phyloP scores from a whole-genome alignment of 2,888 invertebrate species.

The Xestia xanthographa region DNA sequence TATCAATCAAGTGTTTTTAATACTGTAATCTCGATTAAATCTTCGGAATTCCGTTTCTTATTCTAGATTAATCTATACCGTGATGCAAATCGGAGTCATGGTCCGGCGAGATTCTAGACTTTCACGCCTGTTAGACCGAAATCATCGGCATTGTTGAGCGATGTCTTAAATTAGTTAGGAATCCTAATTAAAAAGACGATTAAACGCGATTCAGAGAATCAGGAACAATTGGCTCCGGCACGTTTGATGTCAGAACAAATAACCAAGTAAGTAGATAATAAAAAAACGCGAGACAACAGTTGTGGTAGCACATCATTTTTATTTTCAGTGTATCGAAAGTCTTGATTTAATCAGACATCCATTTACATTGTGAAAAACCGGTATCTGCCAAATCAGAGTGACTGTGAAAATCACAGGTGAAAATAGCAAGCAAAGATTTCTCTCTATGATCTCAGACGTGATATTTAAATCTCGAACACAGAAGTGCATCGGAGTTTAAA shows the following conservation, averaged over 20 bases:
- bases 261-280: slow-evolving; percentile 1
- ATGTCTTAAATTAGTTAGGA: slow-evolving; percentile 23
- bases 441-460: slow-evolving; percentile 8
- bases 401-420: not conserved
- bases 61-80: slow-evolving; percentile 36
- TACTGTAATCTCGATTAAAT: slow-evolving; percentile 18
- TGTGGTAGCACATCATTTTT: not conserved
- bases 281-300: not conserved
- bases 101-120: slow-evolving; percentile 26
- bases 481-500: slow-evolving; percentile 22
- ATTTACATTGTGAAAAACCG: not conserved
- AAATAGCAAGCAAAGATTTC: not conserved
- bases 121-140: slow-evolving; percentile 29
- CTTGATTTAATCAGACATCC: slow-evolving; percentile 7
- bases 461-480: not conserved
- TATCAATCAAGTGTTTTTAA: slow-evolving; percentile 6
- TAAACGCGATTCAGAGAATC: slow-evolving; percentile 36
- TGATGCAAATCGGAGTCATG: slow-evolving; percentile 40
- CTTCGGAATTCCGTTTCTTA: slow-evolving; percentile 13
- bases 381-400: not conserved
- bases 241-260: slow-evolving; percentile 28
- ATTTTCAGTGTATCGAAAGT: not conserved
- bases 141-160: slow-evolving; percentile 20
- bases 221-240: slow-evolving; percentile 42
- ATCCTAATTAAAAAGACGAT: slow-evolving; percentile 56